Conservation (phyloP, 2,797 vertebrate species). For the Hemibagrus guttatus region DNA sequence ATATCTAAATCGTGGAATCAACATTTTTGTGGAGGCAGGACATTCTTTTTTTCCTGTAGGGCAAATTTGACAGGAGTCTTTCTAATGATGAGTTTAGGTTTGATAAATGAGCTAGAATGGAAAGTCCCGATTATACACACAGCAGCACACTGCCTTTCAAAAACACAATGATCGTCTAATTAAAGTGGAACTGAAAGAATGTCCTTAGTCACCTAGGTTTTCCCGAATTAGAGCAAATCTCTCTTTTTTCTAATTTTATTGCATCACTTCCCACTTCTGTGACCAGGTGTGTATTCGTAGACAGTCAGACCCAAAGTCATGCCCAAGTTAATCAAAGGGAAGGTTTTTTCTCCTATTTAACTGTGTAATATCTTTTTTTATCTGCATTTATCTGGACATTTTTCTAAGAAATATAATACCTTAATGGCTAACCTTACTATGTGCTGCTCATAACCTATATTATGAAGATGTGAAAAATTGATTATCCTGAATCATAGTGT, state of each 20-base stretch:
- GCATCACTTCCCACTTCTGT: conserved; percentile 5
- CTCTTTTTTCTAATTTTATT: conserved; percentile 9
- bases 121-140: conserved; percentile 74
- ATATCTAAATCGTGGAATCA: conserved; percentile 74
- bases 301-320: conserved; percentile 4
- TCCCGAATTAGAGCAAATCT: conserved; percentile 20
- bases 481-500: neutral
- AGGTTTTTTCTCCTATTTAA: neutral
- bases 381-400: too few relatives aligned
- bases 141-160: conserved; percentile 41
- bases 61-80: conserved; percentile 74
- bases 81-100: conserved; percentile 72
- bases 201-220: conserved; percentile 23
- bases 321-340: conserved; percentile 10
- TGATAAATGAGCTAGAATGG: conserved; percentile 77
- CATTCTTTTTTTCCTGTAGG: conserved; percentile 58
- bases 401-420: neutral
- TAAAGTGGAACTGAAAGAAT: conserved; percentile 28
- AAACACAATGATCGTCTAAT: conserved; percentile 49
- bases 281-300: conserved; percentile 17
- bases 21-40: conserved; percentile 65
- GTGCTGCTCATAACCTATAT: neutral
- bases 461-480: neutral
- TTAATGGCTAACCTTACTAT: neutral
- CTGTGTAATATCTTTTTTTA: neutral